Evolutionary conservation across 2,797 vertebrate genomes (phyloP).

Genomic region (Acropternis orthonyx): DNA sequence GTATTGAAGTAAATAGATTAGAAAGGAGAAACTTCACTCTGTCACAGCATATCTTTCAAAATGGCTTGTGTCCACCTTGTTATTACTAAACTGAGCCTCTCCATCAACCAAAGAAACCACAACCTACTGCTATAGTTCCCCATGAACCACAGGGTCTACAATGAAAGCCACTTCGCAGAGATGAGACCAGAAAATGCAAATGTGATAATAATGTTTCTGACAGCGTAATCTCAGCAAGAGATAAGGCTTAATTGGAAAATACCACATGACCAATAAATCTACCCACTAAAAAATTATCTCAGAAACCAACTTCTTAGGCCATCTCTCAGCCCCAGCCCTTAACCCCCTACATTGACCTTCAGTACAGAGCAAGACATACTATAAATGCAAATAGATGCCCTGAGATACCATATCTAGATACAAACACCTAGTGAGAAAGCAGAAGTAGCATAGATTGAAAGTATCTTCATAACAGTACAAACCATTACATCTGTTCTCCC

Average conservation of each 20-base stretch:
- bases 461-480: background rate
- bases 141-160: background rate
- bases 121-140: background rate
- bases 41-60: background rate
- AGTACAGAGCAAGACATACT: background rate
- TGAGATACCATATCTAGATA: background rate
- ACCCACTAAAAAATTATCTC: background rate
- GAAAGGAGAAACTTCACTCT: background rate
- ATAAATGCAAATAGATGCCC: background rate
- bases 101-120: background rate
- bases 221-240: background rate
- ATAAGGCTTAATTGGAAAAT: background rate
- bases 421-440: background rate
- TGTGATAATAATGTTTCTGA: background rate
- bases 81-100: background rate
- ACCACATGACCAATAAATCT: background rate
- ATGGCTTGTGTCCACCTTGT: background rate
- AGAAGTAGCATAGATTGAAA: background rate
- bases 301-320: background rate
- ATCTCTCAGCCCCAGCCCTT: background rate
- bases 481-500: background rate
- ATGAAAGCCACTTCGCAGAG: background rate
- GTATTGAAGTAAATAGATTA: background rate
- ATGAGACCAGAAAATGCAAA: background rate
- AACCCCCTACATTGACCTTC: background rate